Base-by-base conservation (phyloP, 2,113 vertebrate genomes). In the Isichthys henryi region DNA sequence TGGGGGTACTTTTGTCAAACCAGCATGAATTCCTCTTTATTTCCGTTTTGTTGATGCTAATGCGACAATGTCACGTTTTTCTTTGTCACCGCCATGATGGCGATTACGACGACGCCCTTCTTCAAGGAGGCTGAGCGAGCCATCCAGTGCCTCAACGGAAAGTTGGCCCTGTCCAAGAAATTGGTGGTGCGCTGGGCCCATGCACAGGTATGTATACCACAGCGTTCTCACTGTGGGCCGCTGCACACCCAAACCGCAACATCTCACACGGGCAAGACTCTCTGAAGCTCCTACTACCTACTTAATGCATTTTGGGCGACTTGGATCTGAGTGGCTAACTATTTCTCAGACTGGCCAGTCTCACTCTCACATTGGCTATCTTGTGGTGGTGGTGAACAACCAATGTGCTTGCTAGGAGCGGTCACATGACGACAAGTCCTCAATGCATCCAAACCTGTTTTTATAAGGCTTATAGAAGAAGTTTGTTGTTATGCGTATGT, bases 161-260 rank as follows among this genome's bases (percentile, higher is more conserved):
- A 99, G 91, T 94, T 99, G 92, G 98, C 98, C 27, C 95, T 99
- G 91, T 98, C 98, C n/a, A 99, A 99, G 95, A 99, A 98, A 88
- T 85, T 99, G 92, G 98, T 99, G 74, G 98, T 99, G 88, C 96
- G 98, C 27, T 99, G 98, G 98, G 98, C 98, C 5, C 98, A 99
- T 0, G 98, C 98, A 74, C 98, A 99, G 93, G 98, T 99, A 92
- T 95, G 95, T 94, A 89, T 93, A 39, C 46, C 83, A 74, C 82
- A 23, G n/a, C 31, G 49, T 35, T 35, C 9, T 56, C 48, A 19
- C 52, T 88, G 87, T 66, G 39, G 56, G 56, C 56, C 3, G 9
- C 19, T 5, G 39, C 19, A 46, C 87, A 46, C 39, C 21, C 53
- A 9, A 35, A 66, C 19, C 7, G 23, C 9, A 21, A 19, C 21